Evolutionary conservation across 2,888 invertebrate species (phyloP), one percentile per base, ranked within the genome.

Genomic region (Philonicus albiceps): DNA sequence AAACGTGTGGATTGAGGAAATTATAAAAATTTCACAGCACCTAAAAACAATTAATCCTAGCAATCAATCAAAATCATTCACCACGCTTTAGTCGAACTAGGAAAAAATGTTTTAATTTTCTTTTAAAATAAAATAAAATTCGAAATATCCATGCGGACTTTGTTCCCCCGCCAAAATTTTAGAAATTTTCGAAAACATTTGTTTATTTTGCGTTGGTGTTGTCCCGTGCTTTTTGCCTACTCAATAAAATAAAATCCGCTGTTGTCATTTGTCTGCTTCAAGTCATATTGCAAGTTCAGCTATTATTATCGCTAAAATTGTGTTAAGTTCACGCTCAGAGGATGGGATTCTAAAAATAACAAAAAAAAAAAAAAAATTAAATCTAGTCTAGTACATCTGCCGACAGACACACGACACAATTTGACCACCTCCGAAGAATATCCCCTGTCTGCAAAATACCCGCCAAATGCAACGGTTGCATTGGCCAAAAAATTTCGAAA

Each of bases 251-350:
- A 40, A 34, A 74, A 30, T 27, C 8, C 27, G 49, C 49, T 37
- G 34, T 80, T 19, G 19, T 64, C 64, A 27, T 84, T 84, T 84
- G n/a, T 30, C 72, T 49, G n/a, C 53, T 16, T 76, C 55, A 76
- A 49, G 30, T 43, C 75, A 75, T 85, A 85, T 85, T 75, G 43
- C 74, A 85, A 74, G 53, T 85, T 75, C 75, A 76, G 75, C 75
- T 53, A 49, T 76, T 86, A 55, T 76, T 75, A 86, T 76, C 86
- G 72, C 37, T 74, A 2, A 76, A 87, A 72, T 84, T 78, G 55
- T 87, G 84, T 78, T 85, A 85, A 87, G 87, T 85, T 87, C 87
- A 87, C 34, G 78, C 78, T 85, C 87, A 85, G 40, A 84, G 6
- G 31, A 22, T 22, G n/a, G 13, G 27, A 30, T 40, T 22, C 80